These are phyloP conservation scores for Danionella dracula DNA, from an alignment of 2,797 vertebrate genomes.

Conservation along the genomic window DNA sequence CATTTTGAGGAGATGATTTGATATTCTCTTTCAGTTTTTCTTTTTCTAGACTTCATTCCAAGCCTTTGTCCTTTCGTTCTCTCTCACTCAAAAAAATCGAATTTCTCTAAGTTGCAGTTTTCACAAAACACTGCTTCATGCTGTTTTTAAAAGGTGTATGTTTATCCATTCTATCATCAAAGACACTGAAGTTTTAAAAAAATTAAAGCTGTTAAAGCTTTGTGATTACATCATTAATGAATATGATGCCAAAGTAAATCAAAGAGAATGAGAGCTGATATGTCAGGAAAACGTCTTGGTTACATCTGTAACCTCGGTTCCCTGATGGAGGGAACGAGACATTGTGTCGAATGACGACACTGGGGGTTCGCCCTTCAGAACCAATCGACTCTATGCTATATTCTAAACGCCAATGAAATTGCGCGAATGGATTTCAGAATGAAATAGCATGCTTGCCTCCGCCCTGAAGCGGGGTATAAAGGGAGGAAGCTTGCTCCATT, in stretches of 20 bases:
- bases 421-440: too few species aligned
- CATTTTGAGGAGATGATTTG: slow-evolving; percentile 48
- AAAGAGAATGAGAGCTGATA: slow-evolving; percentile 2
- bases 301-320: too few species aligned
- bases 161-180: not conserved
- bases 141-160: slow-evolving; percentile 8
- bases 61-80: not conserved
- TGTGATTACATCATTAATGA: slow-evolving; percentile 18
- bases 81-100: slow-evolving; percentile 20
- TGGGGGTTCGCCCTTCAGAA: too few species aligned
- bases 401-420: too few species aligned
- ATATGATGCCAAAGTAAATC: not conserved
- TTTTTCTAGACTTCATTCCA: slow-evolving; percentile 28
- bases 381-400: too few species aligned
- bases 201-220: slow-evolving; percentile 2
- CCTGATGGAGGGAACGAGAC: too few species aligned
- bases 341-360: too few species aligned
- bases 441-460: too few species aligned
- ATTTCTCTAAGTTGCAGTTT: slow-evolving; percentile 22
- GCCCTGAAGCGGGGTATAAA: too few species aligned
- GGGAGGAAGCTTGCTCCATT: too few species aligned
- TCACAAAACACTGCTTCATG: not conserved
- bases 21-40: slow-evolving; percentile 14
- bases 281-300: slow-evolving; percentile 29
- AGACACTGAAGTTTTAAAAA: slow-evolving; percentile 3